Conservation (phyloP, 2,797 vertebrate species). For the Tapirus indicus region DNA sequence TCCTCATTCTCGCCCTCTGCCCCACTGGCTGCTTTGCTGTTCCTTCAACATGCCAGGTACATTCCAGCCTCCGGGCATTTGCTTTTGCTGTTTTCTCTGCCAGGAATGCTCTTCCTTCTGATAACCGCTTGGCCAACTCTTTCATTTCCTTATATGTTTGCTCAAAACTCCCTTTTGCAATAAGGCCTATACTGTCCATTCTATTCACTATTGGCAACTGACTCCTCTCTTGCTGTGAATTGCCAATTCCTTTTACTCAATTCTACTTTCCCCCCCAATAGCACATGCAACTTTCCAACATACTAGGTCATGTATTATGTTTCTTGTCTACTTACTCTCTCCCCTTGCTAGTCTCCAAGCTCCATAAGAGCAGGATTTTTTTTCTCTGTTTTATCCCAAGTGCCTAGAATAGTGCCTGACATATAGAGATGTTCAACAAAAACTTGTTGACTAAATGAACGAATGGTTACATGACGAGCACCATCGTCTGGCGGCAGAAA, state of each 20-base stretch:
- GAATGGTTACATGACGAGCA: background rate
- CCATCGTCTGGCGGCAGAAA: background rate
- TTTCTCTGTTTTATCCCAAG: background rate
- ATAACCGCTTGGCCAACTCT: background rate
- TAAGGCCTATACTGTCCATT: background rate
- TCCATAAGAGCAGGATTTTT: background rate
- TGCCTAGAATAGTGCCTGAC: background rate
- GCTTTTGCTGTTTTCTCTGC: background rate
- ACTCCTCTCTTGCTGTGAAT: background rate
- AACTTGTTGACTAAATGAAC: background rate
- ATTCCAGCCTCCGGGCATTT: background rate
- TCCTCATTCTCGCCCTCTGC: rapidly evolving
- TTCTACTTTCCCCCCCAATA: background rate
- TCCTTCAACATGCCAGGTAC: rapidly evolving
- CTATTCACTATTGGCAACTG: background rate
- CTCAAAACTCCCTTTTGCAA: constrained; percentile 1
- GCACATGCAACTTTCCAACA: background rate
- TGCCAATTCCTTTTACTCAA: background rate
- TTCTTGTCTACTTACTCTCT: background rate
- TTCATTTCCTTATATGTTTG: background rate
- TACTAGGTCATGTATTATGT: background rate
- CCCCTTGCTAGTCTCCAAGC: background rate
- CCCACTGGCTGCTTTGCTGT: rapidly evolving
- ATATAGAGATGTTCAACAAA: background rate
- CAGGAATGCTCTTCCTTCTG: background rate